Base-by-base conservation (phyloP, 2,113 vertebrate genomes). In the Muscicapa adusta region DNA sequence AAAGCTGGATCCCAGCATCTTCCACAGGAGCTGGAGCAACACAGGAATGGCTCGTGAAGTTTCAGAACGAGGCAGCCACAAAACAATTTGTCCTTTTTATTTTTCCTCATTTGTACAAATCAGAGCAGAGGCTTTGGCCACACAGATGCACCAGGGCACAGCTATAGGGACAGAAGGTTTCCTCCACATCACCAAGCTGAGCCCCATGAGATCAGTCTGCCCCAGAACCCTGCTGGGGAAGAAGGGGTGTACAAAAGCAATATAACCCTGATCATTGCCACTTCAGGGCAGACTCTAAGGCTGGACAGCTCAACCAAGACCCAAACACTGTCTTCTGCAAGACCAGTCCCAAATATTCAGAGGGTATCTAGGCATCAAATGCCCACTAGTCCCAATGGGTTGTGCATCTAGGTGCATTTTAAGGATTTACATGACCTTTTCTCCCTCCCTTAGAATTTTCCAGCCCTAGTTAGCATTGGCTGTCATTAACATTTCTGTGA, bases 401-500 rank as follows among this genome's bases (percentile, higher is more conserved):
- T 48, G 31, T 2, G 6, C 33, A 75, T 45, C 26, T 62, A 56
- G 50, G 33, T 73, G 71, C 76, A 77, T 60, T 86, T 95, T 63
- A 60, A 74, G 63, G 56, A 84, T 80, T 84, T 71, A 40, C 34
- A 40, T 51, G 65, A 95, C 75, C 74, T 96, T 95, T 95, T 77
- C 60, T 93, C 72, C 63, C 72, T 92, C n/a, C 68, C 56, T 67
- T 67, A 51, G 72, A 92, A 88, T 92, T 91, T 74, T 86, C 42
- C 33, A 63, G 67, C 33, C 31, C 56, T 71, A 58, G 79, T 90
- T 80, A 76, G 42, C 75, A 86, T 80, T 77, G 80, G 51, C 38
- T 91, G 83, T 80, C 22, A 3, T 84, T 88, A 92, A 77, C 88
- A 95, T 93, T 96, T 94, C 85, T 85, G 78, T 43, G 76, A 94